phyloP scores from a whole-genome alignment of 2,113 vertebrate species.

The Acanthochromis polyacanthus region DNA sequence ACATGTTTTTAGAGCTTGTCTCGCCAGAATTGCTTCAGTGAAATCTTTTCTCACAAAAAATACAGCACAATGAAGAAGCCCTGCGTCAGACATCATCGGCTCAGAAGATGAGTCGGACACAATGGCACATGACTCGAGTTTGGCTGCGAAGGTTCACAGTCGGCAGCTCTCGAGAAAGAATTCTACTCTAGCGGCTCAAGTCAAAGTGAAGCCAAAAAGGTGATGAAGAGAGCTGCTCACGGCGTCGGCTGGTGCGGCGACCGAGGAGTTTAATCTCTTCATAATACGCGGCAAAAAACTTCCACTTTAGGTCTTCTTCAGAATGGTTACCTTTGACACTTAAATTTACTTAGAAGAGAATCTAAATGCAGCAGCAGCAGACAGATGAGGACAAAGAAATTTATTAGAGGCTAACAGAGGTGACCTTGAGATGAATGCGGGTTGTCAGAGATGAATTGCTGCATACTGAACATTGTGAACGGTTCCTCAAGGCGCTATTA shows the following conservation, averaged over 20 bases:
- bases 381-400: conserved; percentile 36
- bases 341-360: conserved; percentile 37
- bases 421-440: conserved; percentile 54
- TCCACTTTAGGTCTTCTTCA: not conserved
- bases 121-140: conserved; percentile 21
- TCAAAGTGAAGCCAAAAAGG: conserved; percentile 35
- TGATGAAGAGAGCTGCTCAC: conserved; percentile 31
- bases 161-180: conserved; percentile 19
- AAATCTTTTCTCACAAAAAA: not conserved
- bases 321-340: conserved; percentile 21
- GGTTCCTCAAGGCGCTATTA: conserved; percentile 44
- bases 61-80: not conserved
- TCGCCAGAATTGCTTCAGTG: not conserved
- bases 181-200: conserved; percentile 28
- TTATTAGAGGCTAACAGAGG: conserved; percentile 11
- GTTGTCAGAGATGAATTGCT: conserved; percentile 54
- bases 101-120: conserved; percentile 11
- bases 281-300: conserved; percentile 17
- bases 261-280: conserved; percentile 30
- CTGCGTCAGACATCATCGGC: not conserved
- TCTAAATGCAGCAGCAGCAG: conserved; percentile 35
- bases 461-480: conserved; percentile 37
- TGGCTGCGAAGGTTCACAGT: conserved; percentile 3
- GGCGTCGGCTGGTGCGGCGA: conserved; percentile 34
- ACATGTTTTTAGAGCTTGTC: not conserved